Conservation (phyloP, 2,888 invertebrate species). For the Endotricha flammealis region DNA sequence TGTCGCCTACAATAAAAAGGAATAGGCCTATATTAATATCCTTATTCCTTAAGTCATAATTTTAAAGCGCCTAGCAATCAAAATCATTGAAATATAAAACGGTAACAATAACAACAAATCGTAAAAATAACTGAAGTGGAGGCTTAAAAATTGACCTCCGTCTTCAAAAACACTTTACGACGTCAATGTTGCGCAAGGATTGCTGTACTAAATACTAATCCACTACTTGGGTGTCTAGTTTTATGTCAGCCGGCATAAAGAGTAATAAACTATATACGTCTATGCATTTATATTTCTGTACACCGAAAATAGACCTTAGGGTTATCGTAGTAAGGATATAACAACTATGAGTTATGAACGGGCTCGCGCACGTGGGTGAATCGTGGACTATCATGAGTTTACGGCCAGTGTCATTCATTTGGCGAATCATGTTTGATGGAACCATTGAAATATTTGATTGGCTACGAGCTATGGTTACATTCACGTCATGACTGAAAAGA, state of each 20-base stretch:
- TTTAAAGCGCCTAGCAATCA: slow-evolving; percentile 23
- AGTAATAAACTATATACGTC: slow-evolving; percentile 55
- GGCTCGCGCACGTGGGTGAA: slow-evolving; percentile 58
- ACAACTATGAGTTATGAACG: slow-evolving; percentile 13
- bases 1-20: too few relatives aligned
- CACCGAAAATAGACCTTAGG: slow-evolving; percentile 33
- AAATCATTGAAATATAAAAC: slow-evolving; percentile 43
- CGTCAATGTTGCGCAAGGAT: slow-evolving; percentile 51
- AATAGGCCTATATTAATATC: background rate
- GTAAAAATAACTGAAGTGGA: slow-evolving; percentile 48
- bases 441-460: slow-evolving; percentile 33
- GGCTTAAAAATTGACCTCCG: slow-evolving; percentile 63
- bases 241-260: slow-evolving; percentile 58
- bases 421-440: slow-evolving; percentile 56
- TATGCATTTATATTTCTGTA: slow-evolving; percentile 26
- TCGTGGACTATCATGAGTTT: slow-evolving; percentile 55
- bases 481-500: too few relatives aligned
- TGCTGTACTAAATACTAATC: slow-evolving; percentile 54
- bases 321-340: slow-evolving; percentile 20
- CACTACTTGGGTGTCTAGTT: slow-evolving; percentile 74
- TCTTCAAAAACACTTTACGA: slow-evolving; percentile 37
- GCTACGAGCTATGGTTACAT: too few relatives aligned
- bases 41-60: background rate
- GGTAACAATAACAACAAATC: slow-evolving; percentile 67
- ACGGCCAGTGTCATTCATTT: slow-evolving; percentile 65